phyloP scores from a whole-genome alignment of 2,888 invertebrate species.

The Choristoneura rosaceana region DNA sequence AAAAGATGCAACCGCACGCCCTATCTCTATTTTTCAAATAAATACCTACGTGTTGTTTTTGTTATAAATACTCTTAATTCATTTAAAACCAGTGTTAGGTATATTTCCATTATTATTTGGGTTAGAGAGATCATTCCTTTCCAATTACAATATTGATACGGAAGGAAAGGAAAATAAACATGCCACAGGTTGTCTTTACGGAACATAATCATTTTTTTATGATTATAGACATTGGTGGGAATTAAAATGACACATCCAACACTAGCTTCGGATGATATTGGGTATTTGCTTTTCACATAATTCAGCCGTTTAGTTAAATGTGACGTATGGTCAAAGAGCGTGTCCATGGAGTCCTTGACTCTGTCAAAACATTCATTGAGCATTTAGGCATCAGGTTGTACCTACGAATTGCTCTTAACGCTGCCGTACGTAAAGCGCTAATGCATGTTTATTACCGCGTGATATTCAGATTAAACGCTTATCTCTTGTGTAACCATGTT shows the following conservation, averaged over 20 bases:
- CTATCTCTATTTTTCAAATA: constrained; percentile 9
- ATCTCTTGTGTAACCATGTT: constrained; percentile 74
- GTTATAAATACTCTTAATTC: not conserved
- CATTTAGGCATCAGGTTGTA: constrained; percentile 31
- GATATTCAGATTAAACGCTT: constrained; percentile 80
- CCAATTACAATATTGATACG: not conserved
- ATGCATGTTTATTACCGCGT: constrained; percentile 77
- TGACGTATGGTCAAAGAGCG: constrained; percentile 45
- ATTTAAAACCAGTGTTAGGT: not conserved
- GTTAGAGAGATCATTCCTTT: not conserved
- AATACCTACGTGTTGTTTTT: not conserved
- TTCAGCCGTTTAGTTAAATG: constrained; percentile 32
- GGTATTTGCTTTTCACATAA: constrained; percentile 19
- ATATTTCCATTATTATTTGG: not conserved
- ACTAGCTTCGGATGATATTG: not conserved
- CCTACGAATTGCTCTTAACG: constrained; percentile 32
- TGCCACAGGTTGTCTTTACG: constrained; percentile 38
- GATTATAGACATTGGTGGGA: not conserved
- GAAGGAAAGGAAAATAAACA: constrained; percentile 20
- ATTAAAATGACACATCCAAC: not conserved
- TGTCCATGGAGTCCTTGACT: constrained; percentile 62
- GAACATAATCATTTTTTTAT: constrained; percentile 16
- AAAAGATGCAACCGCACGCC: constrained; percentile 47
- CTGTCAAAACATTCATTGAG: constrained; percentile 55
- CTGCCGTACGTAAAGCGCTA: constrained; percentile 55